Evolutionary conservation across 1,140 invertebrate genomes (phyloP), one percentile per base, ranked within the genome.

Genomic region (Drosophila repletoides): DNA sequence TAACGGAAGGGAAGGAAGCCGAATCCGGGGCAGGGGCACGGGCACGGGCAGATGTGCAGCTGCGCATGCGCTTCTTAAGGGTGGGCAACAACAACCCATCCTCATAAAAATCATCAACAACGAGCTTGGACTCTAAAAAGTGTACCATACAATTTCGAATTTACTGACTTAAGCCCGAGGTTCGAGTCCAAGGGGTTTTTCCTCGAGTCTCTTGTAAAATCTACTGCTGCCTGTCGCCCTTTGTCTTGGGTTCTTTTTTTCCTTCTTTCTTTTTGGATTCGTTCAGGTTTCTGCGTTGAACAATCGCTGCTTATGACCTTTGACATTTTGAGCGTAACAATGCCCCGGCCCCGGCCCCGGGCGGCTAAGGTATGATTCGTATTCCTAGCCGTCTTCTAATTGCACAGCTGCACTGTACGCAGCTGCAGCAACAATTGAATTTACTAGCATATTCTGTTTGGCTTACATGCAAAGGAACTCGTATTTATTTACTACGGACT

Each of bases 251-350:
- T 38, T 68, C 52, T 63, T 74, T 58, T 41, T 51, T n/a, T 60
- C 60, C n/a, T 41, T 15, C 12, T 59, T 31, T 22, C 31, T 43
- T 43, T 55, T 43, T 17, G 52, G 19, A 7, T 55, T 58, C 38
- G 40, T 40, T 65, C 52, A 65, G 58, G 45, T 67, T n/a, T 67
- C 28, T 67, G 24, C 40, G 3, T 61, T 33, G 46, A 41, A 69
- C 59, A 68, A 68, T 68, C 41, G 56, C 59, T 45, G 77, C 70
- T 71, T 76, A 84, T 79, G 79, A 84, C 79, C 79, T 83, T 74
- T 83, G 79, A 83, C 79, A 83, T 83, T 71, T 67, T 83, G 51
- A 58, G 72, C 68, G 31, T 58, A 55, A 72, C 67, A 81, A 61
- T 81, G 76, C 36, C 55, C 41, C 40, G 28, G 67, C n/a, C n/a